Evolutionary conservation across 2,888 invertebrate genomes (phyloP), one percentile per base, ranked within the genome.

Genomic region (Chymomyza amoena): DNA sequence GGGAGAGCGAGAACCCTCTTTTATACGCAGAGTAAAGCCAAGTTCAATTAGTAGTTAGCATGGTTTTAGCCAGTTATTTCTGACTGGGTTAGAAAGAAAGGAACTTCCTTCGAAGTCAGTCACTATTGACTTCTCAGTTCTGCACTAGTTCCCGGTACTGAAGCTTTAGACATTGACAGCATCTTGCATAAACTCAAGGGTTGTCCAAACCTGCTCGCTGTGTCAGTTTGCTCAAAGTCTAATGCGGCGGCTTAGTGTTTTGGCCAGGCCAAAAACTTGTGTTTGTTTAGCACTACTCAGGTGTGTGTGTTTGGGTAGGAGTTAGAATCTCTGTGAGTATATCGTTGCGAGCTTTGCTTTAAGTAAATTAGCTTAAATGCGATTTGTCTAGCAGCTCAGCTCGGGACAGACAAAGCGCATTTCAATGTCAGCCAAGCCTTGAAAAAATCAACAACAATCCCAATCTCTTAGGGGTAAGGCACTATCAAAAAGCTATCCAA

Each of bases 331-430:
- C 7, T 32, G 1, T 6, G 32, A 32, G 32, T 32, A 32, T 32
- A 32, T 32, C 32, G 32, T 32, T 32, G 32, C 32, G 32, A 32
- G 50, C 66, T 51, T 66, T 60, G 51, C 50, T 32, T 45, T 28
- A 9, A 32, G 50, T 63, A 54, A 50, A 73, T 76, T 76, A 76
- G 66, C 65, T 66, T 62, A 77, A 77, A 76, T 72, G 70, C 77
- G 76, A 76, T 77, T 77, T 77, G 73, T 56, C 75, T 71, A 59
- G 18, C 32, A 32, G 32, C 32, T 7, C 32, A 32, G 32, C 32
- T n/a, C 32, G 32, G 32, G n/a, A n/a, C 32, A 32, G 32, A 32
- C 32, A 7, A 6, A 32, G 59, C 54, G 54, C 18, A 54, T 54
- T 18, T 54, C 54, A 54, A 45, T 45, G 39, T n/a, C 54, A 9